A percentile compares a stretch with the other conserved stretches of the same genome.
Evolutionary conservation across 1,140 invertebrate genomes (phyloP).

Genomic region (Drosophila bocki): DNA sequence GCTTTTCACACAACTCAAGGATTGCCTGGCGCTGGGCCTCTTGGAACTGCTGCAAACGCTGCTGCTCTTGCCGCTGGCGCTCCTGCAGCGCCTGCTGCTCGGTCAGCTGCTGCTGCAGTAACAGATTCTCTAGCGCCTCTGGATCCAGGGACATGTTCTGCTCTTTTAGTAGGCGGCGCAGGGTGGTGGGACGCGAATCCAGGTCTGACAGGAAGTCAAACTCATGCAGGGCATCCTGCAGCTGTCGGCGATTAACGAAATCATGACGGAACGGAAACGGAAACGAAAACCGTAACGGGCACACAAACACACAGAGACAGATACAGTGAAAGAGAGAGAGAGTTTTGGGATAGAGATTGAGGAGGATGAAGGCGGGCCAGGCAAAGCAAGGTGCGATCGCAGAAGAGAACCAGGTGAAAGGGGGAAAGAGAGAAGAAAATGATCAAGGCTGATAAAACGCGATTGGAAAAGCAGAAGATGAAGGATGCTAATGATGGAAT

Average conservation of each 20-base stretch:
- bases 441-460: not conserved
- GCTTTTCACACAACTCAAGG: conserved; percentile 72
- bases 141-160: conserved; percentile 60
- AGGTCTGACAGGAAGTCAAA: conserved; percentile 93
- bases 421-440: not conserved
- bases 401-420: conserved; percentile 3
- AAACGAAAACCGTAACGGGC: conserved; percentile 53
- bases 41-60: conserved; percentile 47
- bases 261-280: conserved; percentile 48
- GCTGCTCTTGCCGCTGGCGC: conserved; percentile 47
- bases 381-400: conserved; percentile 29
- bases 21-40: conserved; percentile 51
- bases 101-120: conserved; percentile 39
- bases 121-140: conserved; percentile 45
- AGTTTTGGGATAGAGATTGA: not conserved
- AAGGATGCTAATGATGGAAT: conserved; percentile 12
- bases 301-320: conserved; percentile 40
- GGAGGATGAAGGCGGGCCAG: conserved; percentile 13
- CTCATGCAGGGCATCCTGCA: conserved; percentile 92
- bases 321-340: conserved; percentile 9
- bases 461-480: not conserved
- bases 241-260: conserved; percentile 86
- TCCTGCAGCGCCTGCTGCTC: conserved; percentile 53
- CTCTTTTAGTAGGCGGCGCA: conserved; percentile 85
- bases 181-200: conserved; percentile 77